Evolutionary conservation across 2,113 vertebrate genomes (phyloP), one percentile per base, ranked within the genome.

Genomic region (Macquaria australasica): DNA sequence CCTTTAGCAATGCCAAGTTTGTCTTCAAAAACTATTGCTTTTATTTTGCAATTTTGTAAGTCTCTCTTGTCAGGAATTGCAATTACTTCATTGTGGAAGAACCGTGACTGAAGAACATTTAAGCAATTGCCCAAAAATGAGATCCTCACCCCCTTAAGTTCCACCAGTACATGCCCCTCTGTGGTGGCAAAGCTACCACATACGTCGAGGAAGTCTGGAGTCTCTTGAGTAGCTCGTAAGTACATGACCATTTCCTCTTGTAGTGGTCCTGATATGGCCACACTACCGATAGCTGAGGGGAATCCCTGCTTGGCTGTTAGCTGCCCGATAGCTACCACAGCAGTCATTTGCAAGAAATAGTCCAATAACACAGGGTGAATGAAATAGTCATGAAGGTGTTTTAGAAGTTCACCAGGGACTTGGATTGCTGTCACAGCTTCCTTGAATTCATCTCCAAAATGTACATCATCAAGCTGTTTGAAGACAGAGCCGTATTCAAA

Each of bases 361-460:
- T 98, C 97, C 0, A 98, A 88, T 23, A 98, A 71, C 45, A 97
- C 96, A 43, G 97, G 97, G 68, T 98, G 97, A 79, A 97, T 91
- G 37, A 84, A 95, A 87, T 96, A 96, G 31, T 95, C 93, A 87
- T 96, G 86, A 73, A 97, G 93, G 71, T 96, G 85, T 48, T 75
- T 84, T 43, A 89, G 0, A 0, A 95, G 88, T 85, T 96, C 93
- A 81, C 84, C 70, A 8, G 95, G 95, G 69, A 97, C 94, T 51
- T 84, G 93, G 12, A 98, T 82, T 50, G 67, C 90, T 51, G 96
- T 91, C 81, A 97, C 88, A 55, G 95, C 96, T 95, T 98, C 97
- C 23, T 94, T 96, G 59, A 97, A 93, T 41, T 97, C 95, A 68
- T 94, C 89, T 71, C 97, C 96, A 53, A 95, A 96, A 68, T 85